Conservation (phyloP, 2,113 vertebrate genomes). For the Dryoscopus gambensis region DNA sequence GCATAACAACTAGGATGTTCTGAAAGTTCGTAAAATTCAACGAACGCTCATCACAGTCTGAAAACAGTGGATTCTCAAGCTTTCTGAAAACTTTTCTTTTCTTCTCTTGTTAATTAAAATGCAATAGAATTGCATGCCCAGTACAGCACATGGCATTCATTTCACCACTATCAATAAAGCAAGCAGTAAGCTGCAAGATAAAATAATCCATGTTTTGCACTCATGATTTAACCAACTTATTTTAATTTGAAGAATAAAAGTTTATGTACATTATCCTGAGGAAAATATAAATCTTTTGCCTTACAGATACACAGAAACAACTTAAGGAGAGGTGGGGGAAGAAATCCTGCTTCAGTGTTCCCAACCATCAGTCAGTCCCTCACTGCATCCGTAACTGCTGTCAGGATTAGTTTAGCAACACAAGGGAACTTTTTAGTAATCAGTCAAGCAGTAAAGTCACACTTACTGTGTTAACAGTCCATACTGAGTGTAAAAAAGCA, state of each 20-base stretch:
- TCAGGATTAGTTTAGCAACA: background rate
- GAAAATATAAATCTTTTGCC: background rate
- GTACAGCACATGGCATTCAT: background rate
- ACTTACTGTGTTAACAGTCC: background rate
- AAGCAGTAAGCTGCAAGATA: background rate
- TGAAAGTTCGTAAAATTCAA: background rate
- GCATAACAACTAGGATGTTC: background rate
- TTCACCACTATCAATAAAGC: background rate
- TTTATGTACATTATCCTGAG: background rate
- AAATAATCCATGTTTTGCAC: background rate
- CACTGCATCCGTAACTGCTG: background rate
- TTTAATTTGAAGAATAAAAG: background rate
- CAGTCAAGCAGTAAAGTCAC: background rate
- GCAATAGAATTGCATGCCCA: background rate
- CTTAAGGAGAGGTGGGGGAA: background rate
- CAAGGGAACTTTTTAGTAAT: background rate
- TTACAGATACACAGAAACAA: background rate
- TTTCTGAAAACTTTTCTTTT: background rate
- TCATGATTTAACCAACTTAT: background rate
- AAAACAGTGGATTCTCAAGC: background rate
- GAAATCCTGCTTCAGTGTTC: background rate
- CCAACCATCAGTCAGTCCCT: background rate
- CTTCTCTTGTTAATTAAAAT: background rate
- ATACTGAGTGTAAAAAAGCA: background rate
- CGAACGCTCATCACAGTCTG: background rate